Conservation (phyloP, 2,797 vertebrate species). For the Acridotheres tristis region DNA sequence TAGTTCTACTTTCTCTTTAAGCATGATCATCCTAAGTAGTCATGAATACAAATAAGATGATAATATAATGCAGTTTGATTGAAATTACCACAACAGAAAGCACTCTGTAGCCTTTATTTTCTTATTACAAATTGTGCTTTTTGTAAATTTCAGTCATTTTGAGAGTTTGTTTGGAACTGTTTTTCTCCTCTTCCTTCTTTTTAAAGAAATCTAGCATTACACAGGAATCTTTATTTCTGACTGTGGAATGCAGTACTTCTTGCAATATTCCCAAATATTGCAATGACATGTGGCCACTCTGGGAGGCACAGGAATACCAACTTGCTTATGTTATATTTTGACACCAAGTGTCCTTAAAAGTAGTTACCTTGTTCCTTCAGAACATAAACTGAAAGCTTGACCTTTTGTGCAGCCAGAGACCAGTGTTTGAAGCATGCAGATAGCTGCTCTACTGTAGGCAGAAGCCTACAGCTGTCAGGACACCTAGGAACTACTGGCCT, state of each 20-base stretch:
- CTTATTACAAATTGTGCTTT: rapidly evolving
- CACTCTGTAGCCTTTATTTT: background rate
- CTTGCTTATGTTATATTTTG: background rate
- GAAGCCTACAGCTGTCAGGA: background rate
- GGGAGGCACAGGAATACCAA: background rate
- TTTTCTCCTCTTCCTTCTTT: background rate
- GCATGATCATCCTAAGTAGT: background rate
- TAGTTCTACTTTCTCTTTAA: background rate
- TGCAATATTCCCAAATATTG: background rate
- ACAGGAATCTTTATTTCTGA: background rate
- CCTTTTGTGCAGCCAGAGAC: background rate
- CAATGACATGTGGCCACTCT: background rate
- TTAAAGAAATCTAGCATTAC: background rate
- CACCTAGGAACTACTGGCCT: background rate
- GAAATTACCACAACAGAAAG: background rate
- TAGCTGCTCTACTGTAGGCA: background rate
- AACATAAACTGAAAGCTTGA: background rate
- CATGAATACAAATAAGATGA: background rate
- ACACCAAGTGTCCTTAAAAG: background rate
- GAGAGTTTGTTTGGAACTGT: background rate
- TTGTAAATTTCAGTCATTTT: background rate
- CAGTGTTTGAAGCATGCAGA: background rate
- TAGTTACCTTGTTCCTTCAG: background rate
- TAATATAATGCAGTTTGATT: background rate
- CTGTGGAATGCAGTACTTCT: background rate